phyloP scores from a whole-genome alignment of 2,888 invertebrate genomes.

The Cerastoderma edule region DNA sequence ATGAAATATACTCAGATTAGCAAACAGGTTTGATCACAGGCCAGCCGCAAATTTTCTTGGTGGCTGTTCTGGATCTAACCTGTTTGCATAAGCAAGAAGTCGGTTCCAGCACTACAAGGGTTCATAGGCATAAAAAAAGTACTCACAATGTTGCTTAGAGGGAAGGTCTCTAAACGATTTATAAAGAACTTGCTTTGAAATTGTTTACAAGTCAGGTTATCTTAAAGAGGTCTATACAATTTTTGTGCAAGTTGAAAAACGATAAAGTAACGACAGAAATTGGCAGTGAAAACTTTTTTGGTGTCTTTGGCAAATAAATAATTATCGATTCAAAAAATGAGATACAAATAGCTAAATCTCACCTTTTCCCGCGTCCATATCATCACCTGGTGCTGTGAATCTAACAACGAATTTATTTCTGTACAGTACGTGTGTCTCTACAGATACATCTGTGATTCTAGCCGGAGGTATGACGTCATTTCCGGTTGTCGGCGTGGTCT shows the following conservation, averaged over 20 bases:
- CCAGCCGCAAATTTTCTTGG: too few relatives aligned
- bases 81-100: too few relatives aligned
- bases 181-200: neutral
- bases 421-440: constrained; percentile 56
- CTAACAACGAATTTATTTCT: constrained; percentile 63
- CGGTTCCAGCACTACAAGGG: too few relatives aligned
- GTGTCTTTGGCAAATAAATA: too few relatives aligned
- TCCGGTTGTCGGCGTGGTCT: neutral
- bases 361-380: constrained; percentile 72
- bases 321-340: neutral
- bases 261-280: neutral
- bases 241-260: neutral
- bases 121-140: too few relatives aligned
- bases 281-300: neutral
- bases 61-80: too few relatives aligned
- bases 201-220: neutral
- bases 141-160: too few relatives aligned
- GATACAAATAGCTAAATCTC: neutral
- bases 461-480: constrained; percentile 49
- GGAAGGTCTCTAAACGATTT: neutral
- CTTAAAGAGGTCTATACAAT: neutral
- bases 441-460: constrained; percentile 68
- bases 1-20: too few relatives aligned
- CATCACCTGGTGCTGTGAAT: constrained; percentile 75
- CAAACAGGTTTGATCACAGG: too few relatives aligned